Conservation (phyloP, 2,888 invertebrate genomes). For the Ischnus inquisitorius region DNA sequence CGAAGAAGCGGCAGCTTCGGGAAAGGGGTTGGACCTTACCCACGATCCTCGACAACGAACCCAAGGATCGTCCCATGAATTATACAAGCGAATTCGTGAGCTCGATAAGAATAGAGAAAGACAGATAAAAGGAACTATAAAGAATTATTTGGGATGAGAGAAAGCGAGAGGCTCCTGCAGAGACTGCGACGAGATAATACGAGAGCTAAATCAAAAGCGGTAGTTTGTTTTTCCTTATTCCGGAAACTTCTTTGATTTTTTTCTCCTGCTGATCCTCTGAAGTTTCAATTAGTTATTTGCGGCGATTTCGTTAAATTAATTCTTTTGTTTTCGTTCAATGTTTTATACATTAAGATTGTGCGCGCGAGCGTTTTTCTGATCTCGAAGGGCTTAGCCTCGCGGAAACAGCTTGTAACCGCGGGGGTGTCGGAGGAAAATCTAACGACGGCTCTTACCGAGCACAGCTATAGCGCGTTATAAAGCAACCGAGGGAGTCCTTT, state of each 20-base stretch:
- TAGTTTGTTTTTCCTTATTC: neutral
- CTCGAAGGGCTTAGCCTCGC: neutral
- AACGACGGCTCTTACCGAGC: neutral
- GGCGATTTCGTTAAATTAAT: neutral
- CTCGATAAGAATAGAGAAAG: conserved; percentile 71
- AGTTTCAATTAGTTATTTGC: too few relatives aligned
- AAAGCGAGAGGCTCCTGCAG: conserved; percentile 52
- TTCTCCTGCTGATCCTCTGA: neutral
- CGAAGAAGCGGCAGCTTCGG: conserved; percentile 46
- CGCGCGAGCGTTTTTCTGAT: neutral
- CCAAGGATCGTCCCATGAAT: conserved; percentile 82
- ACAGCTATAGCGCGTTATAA: neutral
- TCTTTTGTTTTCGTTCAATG: neutral
- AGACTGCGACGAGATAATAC: conserved; percentile 62
- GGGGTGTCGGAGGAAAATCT: neutral
- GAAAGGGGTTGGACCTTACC: conserved; percentile 70
- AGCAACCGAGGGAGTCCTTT: conserved; percentile 51
- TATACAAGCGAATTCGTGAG: conserved; percentile 81
- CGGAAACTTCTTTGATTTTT: neutral
- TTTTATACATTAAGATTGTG: neutral
- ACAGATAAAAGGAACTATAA: conserved; percentile 64
- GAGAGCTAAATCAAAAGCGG: conserved; percentile 30
- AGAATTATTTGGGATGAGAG: conserved; percentile 68
- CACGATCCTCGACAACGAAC: conserved; percentile 77
- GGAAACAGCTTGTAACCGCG: neutral